Base-by-base conservation (phyloP, 2,888 invertebrate genomes). In the Dasypogon diadema region DNA sequence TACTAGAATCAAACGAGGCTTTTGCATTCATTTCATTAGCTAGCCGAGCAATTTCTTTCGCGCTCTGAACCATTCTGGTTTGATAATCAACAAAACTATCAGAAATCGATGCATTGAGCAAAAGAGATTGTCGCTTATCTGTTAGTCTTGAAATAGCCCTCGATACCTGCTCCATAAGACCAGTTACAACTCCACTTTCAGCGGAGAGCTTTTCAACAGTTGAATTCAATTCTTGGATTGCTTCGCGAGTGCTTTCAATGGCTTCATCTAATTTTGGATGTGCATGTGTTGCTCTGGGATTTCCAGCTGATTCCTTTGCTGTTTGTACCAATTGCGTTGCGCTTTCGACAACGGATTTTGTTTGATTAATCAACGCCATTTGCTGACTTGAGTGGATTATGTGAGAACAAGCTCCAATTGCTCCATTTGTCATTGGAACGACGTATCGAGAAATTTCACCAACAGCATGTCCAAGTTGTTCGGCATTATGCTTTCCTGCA, bases 51-150 rank as follows among this genome's bases (percentile, higher is more conserved):
- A 99, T 97, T 85, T 98, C 97, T 87, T 98, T 98, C 22, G 96
- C 93, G 58, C 93, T 91, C 79, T 93, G 93, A 24, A 99, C 97
- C 98, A 99, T 99, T 77, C 97, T 89, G 0, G 98, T 97, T 87
- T 99, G 99, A 84, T 96, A 98, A 87, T 98, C 98, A 2, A 97
- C 98, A 85, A 95, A 99, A 56, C 91, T 91, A 79, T 92, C 93
- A 0, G 90, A 88, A 80, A 91, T 90, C 80, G 90, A 91, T 0
- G 91, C 89, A 1, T 93, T 92, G 76, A 93, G 87, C 6, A 93
- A 87, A n/a, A n/a, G n/a, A 0, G 93, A 93, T 77, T 83, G 91
- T 82, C 92, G 88, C 83, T 92, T 91, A 79, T 94, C 93, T 0
- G 94, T 92, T 75, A 96, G 88, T 1, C 93, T 87, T 0, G 92